These are phyloP conservation scores for Rhorus exstirpatorius DNA, from an alignment of 2,888 invertebrate genomes.

Conservation along the genomic window DNA sequence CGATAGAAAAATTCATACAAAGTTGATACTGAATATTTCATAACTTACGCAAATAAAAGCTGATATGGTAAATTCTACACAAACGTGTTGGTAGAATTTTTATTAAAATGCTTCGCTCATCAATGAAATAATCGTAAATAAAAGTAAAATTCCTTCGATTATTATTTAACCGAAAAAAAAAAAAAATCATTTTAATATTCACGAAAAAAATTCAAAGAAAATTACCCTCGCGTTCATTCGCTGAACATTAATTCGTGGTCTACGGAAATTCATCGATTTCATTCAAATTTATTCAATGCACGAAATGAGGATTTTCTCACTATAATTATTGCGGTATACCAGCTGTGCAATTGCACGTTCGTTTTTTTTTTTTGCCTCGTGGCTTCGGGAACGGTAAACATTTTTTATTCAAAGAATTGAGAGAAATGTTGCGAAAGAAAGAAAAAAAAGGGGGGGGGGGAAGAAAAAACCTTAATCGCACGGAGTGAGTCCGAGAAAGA, in stretches of 20 bases:
- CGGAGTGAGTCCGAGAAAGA: constrained; percentile 26
- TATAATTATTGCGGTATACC: constrained; percentile 14
- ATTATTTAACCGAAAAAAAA: too few relatives aligned
- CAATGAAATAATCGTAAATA: too few relatives aligned
- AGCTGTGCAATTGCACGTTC: background rate
- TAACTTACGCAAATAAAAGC: too few relatives aligned
- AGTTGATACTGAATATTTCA: too few relatives aligned
- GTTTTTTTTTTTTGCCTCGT: constrained; percentile 6
- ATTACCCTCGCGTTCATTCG: background rate
- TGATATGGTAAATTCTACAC: too few relatives aligned
- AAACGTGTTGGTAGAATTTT: too few relatives aligned
- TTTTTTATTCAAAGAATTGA: background rate
- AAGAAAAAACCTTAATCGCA: constrained; percentile 30
- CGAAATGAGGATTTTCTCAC: background rate
- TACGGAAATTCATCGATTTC: background rate
- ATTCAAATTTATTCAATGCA: background rate
- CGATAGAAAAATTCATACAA: too few relatives aligned
- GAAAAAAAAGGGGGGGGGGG: background rate
- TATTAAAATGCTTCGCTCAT: too few relatives aligned
- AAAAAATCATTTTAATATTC: too few relatives aligned
- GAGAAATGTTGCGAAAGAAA: background rate
- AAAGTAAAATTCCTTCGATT: too few relatives aligned
- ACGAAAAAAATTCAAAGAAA: background rate
- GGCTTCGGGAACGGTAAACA: constrained; percentile 9
- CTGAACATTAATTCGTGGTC: background rate